Percentiles rank a stretch among this genome's conserved stretches.
Evolutionary conservation across 35 echinoderm and acorn worm species (phyloP).

Genomic region (Apostichopus japonicus): DNA sequence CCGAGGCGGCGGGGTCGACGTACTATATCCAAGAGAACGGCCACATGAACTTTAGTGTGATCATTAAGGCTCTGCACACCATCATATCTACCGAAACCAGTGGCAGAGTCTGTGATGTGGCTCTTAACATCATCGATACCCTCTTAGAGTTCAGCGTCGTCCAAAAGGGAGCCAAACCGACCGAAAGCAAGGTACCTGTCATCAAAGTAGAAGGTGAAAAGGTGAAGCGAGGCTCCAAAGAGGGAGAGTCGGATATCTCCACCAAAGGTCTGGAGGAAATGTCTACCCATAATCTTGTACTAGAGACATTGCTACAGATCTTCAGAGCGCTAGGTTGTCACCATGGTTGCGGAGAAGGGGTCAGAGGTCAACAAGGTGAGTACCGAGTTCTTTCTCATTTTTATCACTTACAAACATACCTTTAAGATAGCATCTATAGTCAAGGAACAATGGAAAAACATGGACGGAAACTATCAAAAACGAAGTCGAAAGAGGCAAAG

Average conservation of each 20-base stretch:
- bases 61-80: slow-evolving; percentile 86
- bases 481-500: no score
- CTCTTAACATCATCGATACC: slow-evolving; percentile 92
- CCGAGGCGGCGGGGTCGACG: slow-evolving; percentile 89
- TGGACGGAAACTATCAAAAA: no score
- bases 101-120: slow-evolving; percentile 85
- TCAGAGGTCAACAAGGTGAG: slow-evolving; percentile 93
- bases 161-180: slow-evolving; percentile 79
- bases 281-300: slow-evolving; percentile 94
- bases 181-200: slow-evolving; percentile 79
- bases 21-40: slow-evolving; percentile 97
- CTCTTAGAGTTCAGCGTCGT: slow-evolving; percentile 93
- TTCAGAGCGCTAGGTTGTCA: slow-evolving; percentile 94
- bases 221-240: slow-evolving; percentile 78
- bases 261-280: slow-evolving; percentile 87
- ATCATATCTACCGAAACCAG: slow-evolving; percentile 93
- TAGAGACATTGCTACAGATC: slow-evolving; percentile 91
- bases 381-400: not conserved
- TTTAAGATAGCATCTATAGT: no score
- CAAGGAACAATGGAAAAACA: no score
- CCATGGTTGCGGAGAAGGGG: slow-evolving; percentile 96
- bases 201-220: slow-evolving; percentile 98
- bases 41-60: slow-evolving; percentile 91
- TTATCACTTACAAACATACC: no score
- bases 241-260: slow-evolving; percentile 70